Percentiles rank a stretch among this genome's conserved stretches.
These are phyloP conservation scores for Caenorhabditis elegans DNA, from an alignment of 1,140 invertebrate genomes.

Conservation along the genomic window DNA sequence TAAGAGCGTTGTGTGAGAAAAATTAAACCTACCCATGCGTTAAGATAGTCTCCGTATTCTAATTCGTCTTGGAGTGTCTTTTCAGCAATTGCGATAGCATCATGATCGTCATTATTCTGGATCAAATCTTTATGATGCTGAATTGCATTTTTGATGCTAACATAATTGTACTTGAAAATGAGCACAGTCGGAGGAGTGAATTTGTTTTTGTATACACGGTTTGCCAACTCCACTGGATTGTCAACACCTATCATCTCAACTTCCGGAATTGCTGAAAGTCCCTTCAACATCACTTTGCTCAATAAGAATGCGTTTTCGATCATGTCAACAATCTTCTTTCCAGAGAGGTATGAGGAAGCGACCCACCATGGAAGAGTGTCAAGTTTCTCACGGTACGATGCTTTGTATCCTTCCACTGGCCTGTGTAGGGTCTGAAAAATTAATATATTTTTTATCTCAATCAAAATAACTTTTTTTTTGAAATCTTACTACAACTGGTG, in stretches of 20 bases:
- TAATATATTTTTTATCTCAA: no score
- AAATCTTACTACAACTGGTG: slow-evolving; percentile 87
- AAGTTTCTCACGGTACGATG: slow-evolving; percentile 50
- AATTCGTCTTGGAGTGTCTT: slow-evolving; percentile 38
- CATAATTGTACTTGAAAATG: slow-evolving; percentile 50
- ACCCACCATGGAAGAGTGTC: slow-evolving; percentile 54
- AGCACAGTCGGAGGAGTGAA: slow-evolving; percentile 51
- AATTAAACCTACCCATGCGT: slow-evolving; percentile 55
- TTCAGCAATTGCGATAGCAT: slow-evolving; percentile 37
- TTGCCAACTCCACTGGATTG: slow-evolving; percentile 48
- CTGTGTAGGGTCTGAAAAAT: slow-evolving; percentile 54
- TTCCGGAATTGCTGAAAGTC: slow-evolving; percentile 37
- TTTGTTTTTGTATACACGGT: slow-evolving; percentile 46
- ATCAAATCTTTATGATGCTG: slow-evolving; percentile 33
- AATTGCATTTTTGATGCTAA: slow-evolving; percentile 32
- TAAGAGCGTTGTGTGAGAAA: neutral
- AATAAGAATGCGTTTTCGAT: slow-evolving; percentile 48
- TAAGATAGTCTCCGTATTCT: slow-evolving; percentile 59
- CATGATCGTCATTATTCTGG: neutral
- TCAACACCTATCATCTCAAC: slow-evolving; percentile 50
- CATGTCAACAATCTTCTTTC: slow-evolving; percentile 49
- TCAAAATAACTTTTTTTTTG: neutral
- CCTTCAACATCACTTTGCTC: slow-evolving; percentile 55
- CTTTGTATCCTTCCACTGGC: slow-evolving; percentile 46
- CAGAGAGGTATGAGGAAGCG: slow-evolving; percentile 48